Evolutionary conservation across 23 tunicate species (phyloP), one percentile per base, ranked within the genome.

Genomic region (Phallusia fumigata): DNA sequence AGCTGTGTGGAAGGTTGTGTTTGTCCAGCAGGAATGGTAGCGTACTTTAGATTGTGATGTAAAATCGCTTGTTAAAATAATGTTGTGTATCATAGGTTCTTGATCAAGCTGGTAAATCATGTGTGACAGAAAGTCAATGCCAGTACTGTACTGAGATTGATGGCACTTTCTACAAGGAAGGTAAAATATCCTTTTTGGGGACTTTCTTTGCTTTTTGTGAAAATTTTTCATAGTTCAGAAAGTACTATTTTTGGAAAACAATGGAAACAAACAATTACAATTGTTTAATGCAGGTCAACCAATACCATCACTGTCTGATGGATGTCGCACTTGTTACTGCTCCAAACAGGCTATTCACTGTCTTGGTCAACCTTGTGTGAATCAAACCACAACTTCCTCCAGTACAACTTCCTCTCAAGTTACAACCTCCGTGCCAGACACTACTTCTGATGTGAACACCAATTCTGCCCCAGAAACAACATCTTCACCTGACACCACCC

Each of bases 1-100:
- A 31, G 47, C 80, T 82, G 86, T 82, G 86, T 74, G 10, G 86
- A 82, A 74, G 86, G 86, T 16, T 82, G 86, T 74, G 79, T 80
- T 33, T 82, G 86, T 28, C 86, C 79, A 22, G 80, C 64, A 21
- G 84, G 84, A 31, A 53, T 32, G 75, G 75, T 80, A 80, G 28
- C 5, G 40, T 18, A 3, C 22, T 32, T 22, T 58, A 3, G 69
- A 40, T 40, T 40, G 47, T 40, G 47, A 40, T 40, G 47, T 40
- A 10, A 40, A 3, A 40, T 40, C 10, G n/a, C 10, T 40, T 5
- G 47, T 40, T 40, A 40, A 40, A 40, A 10, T 40, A 3, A 40
- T 10, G 47, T 40, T 74, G 22, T 32, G 2, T 31, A n/a, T 19
- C 16, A 12, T 44, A 78, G 81, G 81, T 78, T 64, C 34, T 81